Evolutionary conservation across 2,888 invertebrate species (phyloP), one percentile per base, ranked within the genome.

Genomic region (Ochropleura leucogaster): DNA sequence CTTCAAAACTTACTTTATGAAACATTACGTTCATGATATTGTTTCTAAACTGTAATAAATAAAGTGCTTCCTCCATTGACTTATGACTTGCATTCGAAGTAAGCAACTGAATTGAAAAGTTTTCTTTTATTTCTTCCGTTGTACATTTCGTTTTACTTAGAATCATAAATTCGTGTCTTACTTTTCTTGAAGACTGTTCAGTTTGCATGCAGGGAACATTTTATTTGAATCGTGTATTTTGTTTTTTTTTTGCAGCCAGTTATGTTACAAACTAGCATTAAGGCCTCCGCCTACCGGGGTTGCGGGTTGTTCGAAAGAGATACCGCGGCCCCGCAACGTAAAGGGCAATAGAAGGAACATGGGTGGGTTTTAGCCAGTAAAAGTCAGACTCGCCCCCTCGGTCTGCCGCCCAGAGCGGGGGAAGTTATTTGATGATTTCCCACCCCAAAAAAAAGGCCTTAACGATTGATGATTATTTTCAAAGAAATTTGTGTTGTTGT

Each of bases 41-140:
- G 59, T 70, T 68, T 44, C 40, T 16, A 55, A 77, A 80, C 60
- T 65, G 18, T 62, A 44, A 82, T 82, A 82, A 77, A 82, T 78
- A 69, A 72, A 69, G 69, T 46, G 30, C 62, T 66, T 44, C 0
- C 59, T 20, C 47, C 62, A 66, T 51, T 67, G 65, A 80, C 60
- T 82, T 72, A 57, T 40, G 72, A 72, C 72, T 68, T 78, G 66
- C 68, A 67, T 40, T 20, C 18, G 66, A 6, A 51, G 65, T 55
- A n/a, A n/a, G 60, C n/a, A 79, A 59, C 53, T 44, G 55, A 69
- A 69, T 73, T 72, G 66, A 46, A 83, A 83, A 69, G 20, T 60
- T 68, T 82, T 16, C 5, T 66, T 72, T 69, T 72, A 57, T 72
- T 65, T 47, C 30, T 69, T 69, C 47, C 57, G 47, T 47, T 73